Base-by-base conservation (phyloP, 2,888 invertebrate genomes). In the Agrilus mali region DNA sequence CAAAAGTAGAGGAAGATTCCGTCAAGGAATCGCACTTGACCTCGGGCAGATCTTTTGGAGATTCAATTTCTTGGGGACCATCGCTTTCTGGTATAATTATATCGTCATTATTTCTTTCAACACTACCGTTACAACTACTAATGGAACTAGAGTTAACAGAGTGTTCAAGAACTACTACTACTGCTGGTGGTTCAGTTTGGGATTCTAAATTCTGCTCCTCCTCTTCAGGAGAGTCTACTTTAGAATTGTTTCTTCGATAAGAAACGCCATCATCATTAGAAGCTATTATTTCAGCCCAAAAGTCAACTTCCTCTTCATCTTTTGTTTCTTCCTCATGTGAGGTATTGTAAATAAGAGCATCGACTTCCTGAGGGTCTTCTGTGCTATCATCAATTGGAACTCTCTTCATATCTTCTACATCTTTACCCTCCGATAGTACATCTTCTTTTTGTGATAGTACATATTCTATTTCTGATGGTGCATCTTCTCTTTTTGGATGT, bases 131-230 rank as follows among this genome's bases (percentile, higher is more conserved):
- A 52, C 58, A 56, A 42, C 45, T 56, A 53, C 61, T 65, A 53
- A 60, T 61, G 55, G 57, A 46, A 27, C 54, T 61, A 63, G 63
- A 64, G 57, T 56, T 54, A 58, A 60, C 46, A 51, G 63, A 64
- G 54, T 55, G 53, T 35, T 48, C 44, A 10, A 10, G 27, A 27
- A 27, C 27, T 10, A n/a, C n/a, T n/a, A n/a, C n/a, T n/a, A n/a
- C n/a, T n/a, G n/a, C n/a, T n/a, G n/a, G n/a, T n/a, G 27, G 2
- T 10, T 27, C 10, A 10, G 2, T 27, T 27, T 27, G 27, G 10
- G 27, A 27, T 27, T 27, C 8, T 27, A 27, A 27, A 10, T 27
- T 10, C 8, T 27, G 8, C 27, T 27, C 27, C 2, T 27, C 27
- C 27, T 2, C 10, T 27, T 27, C 27, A 27, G 27, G 27, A 27